Percentiles rank a stretch among this genome's conserved stretches.
These are phyloP conservation scores for Heliconius hewitsoni DNA, from an alignment of 1,140 invertebrate species.

Conservation along the genomic window DNA sequence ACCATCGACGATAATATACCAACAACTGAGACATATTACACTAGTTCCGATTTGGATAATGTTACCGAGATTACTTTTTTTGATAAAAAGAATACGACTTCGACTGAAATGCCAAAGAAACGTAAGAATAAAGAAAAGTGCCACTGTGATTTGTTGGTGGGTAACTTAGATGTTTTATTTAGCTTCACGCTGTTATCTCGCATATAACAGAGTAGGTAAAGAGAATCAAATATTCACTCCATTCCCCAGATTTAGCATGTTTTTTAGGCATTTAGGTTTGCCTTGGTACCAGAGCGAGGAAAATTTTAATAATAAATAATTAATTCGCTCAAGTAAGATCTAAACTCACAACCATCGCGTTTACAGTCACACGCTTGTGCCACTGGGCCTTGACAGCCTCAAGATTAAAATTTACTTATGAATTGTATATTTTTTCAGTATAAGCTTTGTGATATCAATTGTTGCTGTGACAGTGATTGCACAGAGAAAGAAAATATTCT, in stretches of 20 bases:
- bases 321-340: no score
- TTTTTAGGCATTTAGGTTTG: no score
- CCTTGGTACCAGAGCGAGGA: no score
- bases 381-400: no score
- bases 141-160: slow-evolving; percentile 79
- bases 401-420: no score
- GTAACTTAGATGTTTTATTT: slow-evolving; percentile 26
- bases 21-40: slow-evolving; percentile 53
- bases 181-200: no score
- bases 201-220: no score
- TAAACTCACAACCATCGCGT: no score
- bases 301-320: no score
- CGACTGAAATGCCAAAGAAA: slow-evolving; percentile 48
- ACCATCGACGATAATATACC: slow-evolving; percentile 45
- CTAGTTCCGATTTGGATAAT: slow-evolving; percentile 66
- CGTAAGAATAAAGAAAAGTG: slow-evolving; percentile 55
- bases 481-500: slow-evolving; percentile 77
- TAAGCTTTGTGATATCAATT: slow-evolving; percentile 86
- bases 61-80: slow-evolving; percentile 62
- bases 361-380: no score
- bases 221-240: no score
- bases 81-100: slow-evolving; percentile 52
- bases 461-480: slow-evolving; percentile 89
- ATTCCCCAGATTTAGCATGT: no score
- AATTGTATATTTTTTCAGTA: slow-evolving; percentile 64